phyloP scores from a whole-genome alignment of 1,140 invertebrate species.

The Drosophila kikkawai region DNA sequence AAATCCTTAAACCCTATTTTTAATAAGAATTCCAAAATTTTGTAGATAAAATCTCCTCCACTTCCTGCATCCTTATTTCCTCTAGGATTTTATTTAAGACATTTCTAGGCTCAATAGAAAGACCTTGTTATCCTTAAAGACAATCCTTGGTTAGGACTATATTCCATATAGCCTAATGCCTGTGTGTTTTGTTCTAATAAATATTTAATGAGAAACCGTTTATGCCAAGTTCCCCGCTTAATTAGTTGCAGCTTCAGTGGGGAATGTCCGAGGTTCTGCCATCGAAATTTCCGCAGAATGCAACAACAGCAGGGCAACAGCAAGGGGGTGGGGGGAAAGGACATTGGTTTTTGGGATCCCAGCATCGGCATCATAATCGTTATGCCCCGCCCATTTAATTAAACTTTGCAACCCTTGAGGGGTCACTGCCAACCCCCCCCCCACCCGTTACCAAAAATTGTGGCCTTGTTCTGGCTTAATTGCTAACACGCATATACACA shows the following conservation, averaged over 20 bases:
- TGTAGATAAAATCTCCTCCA: not conserved
- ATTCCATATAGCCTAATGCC: not conserved
- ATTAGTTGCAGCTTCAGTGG: constrained; percentile 59
- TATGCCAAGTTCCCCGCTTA: constrained; percentile 42
- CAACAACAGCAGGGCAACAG: constrained; percentile 1
- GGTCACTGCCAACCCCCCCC: not conserved
- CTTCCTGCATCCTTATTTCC: rapidly evolving
- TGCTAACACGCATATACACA: constrained; percentile 45
- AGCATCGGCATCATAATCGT: constrained; percentile 44
- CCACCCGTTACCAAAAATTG: constrained; percentile 14
- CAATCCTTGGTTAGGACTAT: not conserved
- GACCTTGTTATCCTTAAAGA: not conserved
- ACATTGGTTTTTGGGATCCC: constrained; percentile 1
- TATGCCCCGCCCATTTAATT: constrained; percentile 60
- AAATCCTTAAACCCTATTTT: not conserved
- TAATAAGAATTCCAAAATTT: not conserved
- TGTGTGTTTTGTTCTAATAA: constrained; percentile 43
- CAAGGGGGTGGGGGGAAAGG: not conserved
- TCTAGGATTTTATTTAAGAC: not conserved
- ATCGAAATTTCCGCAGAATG: constrained; percentile 4
- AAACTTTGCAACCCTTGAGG: constrained; percentile 60
- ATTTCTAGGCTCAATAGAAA: not conserved
- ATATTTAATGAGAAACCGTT: constrained; percentile 69
- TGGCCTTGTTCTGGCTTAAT: constrained; percentile 63
- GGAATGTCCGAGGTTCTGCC: constrained; percentile 3